These are phyloP conservation scores for Rhyzopertha dominica DNA, from an alignment of 1,140 invertebrate species.

Conservation along the genomic window DNA sequence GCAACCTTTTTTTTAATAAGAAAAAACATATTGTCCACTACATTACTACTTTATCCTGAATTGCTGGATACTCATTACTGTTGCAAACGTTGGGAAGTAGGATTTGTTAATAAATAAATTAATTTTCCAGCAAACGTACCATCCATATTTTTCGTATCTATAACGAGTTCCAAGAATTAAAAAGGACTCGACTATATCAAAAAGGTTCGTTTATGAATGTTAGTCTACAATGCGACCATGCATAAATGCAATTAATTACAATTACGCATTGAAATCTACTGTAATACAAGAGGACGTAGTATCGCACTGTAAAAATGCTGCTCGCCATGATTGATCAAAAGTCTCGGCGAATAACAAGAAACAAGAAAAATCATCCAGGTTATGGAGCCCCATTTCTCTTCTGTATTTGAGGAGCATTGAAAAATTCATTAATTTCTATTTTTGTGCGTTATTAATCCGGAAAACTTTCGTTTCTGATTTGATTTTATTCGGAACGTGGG, in stretches of 20 bases:
- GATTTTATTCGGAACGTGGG: constrained; percentile 16
- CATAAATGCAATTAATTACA: background rate
- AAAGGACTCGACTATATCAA: background rate
- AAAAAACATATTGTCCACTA: no score
- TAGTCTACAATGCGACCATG: background rate
- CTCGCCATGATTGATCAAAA: constrained; percentile 1
- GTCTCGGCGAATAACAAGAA: background rate
- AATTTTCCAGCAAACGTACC: no score
- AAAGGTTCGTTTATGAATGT: background rate
- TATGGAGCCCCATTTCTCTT: constrained; percentile 20
- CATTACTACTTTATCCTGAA: no score
- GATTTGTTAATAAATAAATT: no score
- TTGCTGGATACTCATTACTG: no score
- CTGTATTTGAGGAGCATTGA: constrained; percentile 15
- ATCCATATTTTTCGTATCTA: no score
- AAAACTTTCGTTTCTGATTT: constrained; percentile 24
- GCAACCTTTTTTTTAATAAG: no score
- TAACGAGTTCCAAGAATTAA: no score
- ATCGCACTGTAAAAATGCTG: background rate
- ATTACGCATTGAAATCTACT: background rate
- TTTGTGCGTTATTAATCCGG: constrained; percentile 23
- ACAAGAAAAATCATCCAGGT: constrained; percentile 19
- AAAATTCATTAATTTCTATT: constrained; percentile 33
- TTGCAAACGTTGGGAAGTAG: no score
- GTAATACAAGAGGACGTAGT: background rate